Percentiles rank a stretch among this genome's conserved stretches.
These are phyloP conservation scores for Neodiprion virginianus DNA, from an alignment of 1,140 invertebrate genomes.

Conservation along the genomic window DNA sequence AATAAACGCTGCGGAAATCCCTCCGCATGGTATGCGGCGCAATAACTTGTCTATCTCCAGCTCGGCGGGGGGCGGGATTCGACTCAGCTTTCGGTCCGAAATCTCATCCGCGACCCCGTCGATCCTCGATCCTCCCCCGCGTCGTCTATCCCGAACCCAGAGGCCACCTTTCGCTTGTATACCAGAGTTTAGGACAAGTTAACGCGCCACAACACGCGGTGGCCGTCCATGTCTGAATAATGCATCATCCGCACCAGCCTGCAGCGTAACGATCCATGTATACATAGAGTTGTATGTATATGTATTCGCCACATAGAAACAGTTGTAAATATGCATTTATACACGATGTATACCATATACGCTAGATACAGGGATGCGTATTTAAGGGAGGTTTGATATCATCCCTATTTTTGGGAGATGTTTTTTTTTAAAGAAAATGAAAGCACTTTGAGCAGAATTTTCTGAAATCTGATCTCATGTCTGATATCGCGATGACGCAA, in stretches of 20 bases:
- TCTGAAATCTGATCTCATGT: too few species aligned
- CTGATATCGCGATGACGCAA: too few species aligned
- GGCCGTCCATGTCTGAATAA: conserved; percentile 51
- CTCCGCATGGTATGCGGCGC: conserved; percentile 8
- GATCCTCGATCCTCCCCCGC: conserved; percentile 25
- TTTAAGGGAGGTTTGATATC: too few species aligned
- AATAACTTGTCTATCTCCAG: conserved; percentile 18
- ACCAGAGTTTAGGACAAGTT: conserved; percentile 55
- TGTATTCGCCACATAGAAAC: too few species aligned
- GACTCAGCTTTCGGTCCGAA: neutral
- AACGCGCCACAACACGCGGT: conserved; percentile 48
- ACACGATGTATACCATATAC: too few species aligned
- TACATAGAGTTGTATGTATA: neutral
- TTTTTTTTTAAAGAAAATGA: too few species aligned
- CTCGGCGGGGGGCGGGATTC: conserved; percentile 6
- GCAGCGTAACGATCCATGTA: conserved; percentile 38
- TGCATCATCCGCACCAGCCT: conserved; percentile 50
- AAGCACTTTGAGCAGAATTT: too few species aligned
- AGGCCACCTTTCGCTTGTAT: conserved; percentile 19
- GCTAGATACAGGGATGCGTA: too few species aligned
- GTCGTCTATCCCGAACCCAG: neutral
- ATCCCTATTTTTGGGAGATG: too few species aligned
- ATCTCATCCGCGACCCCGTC: neutral
- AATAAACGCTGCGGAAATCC: neutral
- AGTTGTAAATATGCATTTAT: too few species aligned